These are phyloP conservation scores for Pachyrhynchus sulphureomaculatus DNA, from an alignment of 1,140 invertebrate genomes.

Conservation along the genomic window DNA sequence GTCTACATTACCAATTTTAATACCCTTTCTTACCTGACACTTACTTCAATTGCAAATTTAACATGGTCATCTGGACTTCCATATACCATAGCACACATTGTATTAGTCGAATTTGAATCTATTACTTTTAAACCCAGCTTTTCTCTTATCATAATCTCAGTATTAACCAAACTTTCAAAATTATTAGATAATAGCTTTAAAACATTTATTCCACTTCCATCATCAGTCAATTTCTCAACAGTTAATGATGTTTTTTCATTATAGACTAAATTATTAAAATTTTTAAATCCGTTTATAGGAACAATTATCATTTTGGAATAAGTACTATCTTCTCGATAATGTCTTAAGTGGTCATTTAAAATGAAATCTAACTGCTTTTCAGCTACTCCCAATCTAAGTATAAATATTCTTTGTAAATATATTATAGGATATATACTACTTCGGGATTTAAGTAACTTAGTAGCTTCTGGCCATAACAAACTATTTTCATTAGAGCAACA, in stretches of 20 bases:
- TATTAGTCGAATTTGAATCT: background rate
- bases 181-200: background rate
- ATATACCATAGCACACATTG: background rate
- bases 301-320: background rate
- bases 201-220: background rate
- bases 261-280: background rate
- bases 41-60: background rate
- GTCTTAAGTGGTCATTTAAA: background rate
- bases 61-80: background rate
- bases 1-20: too few relatives aligned
- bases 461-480: background rate
- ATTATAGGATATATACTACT: background rate
- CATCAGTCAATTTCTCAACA: background rate
- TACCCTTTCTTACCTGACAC: slow-evolving; percentile 9
- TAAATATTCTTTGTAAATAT: slow-evolving; percentile 7
- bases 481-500: background rate
- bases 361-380: background rate
- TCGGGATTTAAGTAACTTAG: background rate
- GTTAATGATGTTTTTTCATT: background rate
- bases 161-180: background rate
- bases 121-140: background rate
- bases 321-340: background rate
- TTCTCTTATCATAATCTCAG: background rate
- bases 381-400: background rate
- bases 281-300: background rate